Percentiles rank a stretch among this genome's conserved stretches.
phyloP scores from a whole-genome alignment of 2,888 invertebrate species.

The Melieria crassipennis region DNA sequence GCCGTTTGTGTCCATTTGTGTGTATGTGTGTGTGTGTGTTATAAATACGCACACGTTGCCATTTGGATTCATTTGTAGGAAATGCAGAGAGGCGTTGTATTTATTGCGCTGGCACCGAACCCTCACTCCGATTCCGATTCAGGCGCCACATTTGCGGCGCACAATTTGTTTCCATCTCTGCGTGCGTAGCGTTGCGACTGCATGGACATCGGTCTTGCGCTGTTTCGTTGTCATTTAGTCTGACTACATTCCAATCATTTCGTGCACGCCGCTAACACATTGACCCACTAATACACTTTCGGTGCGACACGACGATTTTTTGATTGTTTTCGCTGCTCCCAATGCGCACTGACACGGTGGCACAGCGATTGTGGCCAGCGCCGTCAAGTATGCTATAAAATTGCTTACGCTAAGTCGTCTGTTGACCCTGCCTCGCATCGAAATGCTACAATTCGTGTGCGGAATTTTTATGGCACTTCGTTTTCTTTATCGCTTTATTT shows the following conservation, averaged over 20 bases:
- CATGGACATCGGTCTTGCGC: too few species aligned
- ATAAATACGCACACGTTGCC: neutral
- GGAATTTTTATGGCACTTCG: neutral
- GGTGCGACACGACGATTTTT: neutral
- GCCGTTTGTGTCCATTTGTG: neutral
- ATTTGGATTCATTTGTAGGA: neutral
- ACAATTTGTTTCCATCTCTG: neutral
- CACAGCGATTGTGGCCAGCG: neutral
- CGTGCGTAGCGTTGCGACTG: too few species aligned
- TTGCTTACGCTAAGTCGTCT: neutral
- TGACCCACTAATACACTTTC: slow-evolving; percentile 2
- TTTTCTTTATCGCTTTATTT: too few species aligned
- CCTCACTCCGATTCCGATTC: too few species aligned
- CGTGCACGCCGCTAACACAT: neutral
- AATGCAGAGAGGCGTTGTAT: neutral
- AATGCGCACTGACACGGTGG: too few species aligned
- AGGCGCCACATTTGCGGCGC: too few species aligned
- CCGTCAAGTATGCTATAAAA: neutral
- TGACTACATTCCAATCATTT: neutral
- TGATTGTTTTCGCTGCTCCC: too few species aligned
- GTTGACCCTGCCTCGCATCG: too few species aligned
- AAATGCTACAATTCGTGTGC: neutral
- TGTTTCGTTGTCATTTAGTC: too few species aligned
- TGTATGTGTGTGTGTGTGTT: neutral
- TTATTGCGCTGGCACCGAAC: neutral